Evolutionary conservation across 1,140 invertebrate genomes (phyloP).

Genomic region (Euura saliciscinereae): DNA sequence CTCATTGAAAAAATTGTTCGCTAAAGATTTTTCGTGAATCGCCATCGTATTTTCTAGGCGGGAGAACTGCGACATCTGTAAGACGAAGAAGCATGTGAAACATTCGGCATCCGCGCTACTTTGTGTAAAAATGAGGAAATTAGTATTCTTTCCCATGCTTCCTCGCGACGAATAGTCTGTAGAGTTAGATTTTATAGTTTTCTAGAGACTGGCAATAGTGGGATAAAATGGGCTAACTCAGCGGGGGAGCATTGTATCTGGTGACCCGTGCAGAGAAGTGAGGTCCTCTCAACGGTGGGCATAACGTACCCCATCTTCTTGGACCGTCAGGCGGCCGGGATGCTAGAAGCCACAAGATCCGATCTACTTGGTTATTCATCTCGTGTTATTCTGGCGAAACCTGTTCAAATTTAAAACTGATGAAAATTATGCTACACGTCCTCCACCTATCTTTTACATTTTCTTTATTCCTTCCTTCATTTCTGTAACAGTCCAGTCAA

Average conservation of each 20-base stretch:
- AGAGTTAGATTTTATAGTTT: slow-evolving; percentile 13
- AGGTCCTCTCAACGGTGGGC: slow-evolving; percentile 4
- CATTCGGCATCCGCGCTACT: slow-evolving; percentile 2
- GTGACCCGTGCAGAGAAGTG: background rate
- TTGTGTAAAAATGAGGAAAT: slow-evolving; percentile 1
- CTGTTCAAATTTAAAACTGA: slow-evolving; percentile 35
- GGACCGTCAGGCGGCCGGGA: background rate
- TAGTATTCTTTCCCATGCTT: slow-evolving; percentile 7
- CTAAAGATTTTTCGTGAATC: background rate
- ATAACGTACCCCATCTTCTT: background rate
- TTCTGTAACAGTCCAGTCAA: background rate
- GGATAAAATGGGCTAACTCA: slow-evolving; percentile 9
- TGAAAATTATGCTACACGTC: slow-evolving; percentile 34
- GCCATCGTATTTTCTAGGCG: background rate
- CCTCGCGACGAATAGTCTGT: background rate
- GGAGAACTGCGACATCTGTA: background rate
- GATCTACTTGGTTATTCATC: slow-evolving; percentile 45
- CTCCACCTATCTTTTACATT: slow-evolving; percentile 16
- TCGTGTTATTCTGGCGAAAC: slow-evolving; percentile 36
- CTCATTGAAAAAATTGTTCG: no score
- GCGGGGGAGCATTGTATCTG: slow-evolving; percentile 11
- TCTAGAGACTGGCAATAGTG: slow-evolving; percentile 12
- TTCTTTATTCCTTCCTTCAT: slow-evolving; percentile 9
- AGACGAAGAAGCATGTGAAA: background rate
- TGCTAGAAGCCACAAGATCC: slow-evolving; percentile 14